phyloP scores from a whole-genome alignment of 1,140 invertebrate species.

The Temnothorax curvispinosus region DNA sequence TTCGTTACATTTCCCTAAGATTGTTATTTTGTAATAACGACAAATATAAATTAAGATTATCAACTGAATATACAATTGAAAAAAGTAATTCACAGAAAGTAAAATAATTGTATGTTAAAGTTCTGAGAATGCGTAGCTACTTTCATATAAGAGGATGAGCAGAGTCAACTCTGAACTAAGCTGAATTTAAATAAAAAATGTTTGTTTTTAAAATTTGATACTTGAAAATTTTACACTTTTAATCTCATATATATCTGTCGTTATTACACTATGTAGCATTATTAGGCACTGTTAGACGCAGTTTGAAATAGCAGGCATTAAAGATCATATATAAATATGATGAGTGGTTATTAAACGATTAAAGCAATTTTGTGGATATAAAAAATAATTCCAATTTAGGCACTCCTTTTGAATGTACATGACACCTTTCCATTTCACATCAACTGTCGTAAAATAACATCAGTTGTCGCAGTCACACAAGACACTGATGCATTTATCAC shows the following conservation, averaged over 20 bases:
- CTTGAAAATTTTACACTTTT: not conserved
- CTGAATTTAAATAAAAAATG: not conserved
- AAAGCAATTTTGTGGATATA: not conserved
- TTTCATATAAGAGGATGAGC: not conserved
- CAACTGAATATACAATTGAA: constrained; percentile 5
- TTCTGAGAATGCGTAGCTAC: too few relatives aligned
- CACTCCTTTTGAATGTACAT: not conserved
- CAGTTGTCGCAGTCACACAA: constrained; percentile 36
- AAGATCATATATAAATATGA: not conserved
- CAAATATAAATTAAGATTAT: not conserved
- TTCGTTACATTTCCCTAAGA: not conserved
- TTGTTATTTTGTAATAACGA: not conserved
- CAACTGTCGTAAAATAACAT: constrained; percentile 52
- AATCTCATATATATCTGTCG: not conserved
- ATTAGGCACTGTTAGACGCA: not conserved
- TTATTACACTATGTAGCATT: not conserved
- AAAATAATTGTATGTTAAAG: not conserved
- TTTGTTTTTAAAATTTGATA: not conserved
- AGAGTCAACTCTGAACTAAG: not conserved
- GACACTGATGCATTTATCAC: constrained; percentile 49
- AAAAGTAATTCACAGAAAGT: not conserved
- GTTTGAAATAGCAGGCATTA: not conserved
- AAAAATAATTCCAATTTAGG: not conserved
- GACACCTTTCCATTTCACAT: constrained; percentile 15
- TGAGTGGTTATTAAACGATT: not conserved